Evolutionary conservation across 2,888 invertebrate genomes (phyloP).

Genomic region (Punctoribates punctum): DNA sequence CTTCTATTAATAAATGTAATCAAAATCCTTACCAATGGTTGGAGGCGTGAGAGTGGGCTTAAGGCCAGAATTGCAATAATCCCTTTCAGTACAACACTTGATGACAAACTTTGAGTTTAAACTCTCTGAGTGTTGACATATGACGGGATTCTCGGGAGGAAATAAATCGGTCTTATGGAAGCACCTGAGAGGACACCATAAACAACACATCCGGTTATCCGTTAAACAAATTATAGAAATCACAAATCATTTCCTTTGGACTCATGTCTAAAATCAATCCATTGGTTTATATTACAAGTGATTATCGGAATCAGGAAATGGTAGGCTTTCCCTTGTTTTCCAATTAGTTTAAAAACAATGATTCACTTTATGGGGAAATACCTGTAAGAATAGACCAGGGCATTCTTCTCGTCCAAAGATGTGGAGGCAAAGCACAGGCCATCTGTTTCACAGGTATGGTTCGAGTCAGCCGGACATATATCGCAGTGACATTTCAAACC

Average conservation of each 20-base stretch:
- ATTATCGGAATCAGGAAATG: too few species aligned
- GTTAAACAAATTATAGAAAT: too few species aligned
- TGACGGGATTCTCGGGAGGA: slow-evolving; percentile 62
- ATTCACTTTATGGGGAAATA: slow-evolving; percentile 57
- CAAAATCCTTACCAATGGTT: slow-evolving; percentile 45
- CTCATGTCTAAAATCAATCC: too few species aligned
- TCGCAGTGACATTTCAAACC: slow-evolving; percentile 81
- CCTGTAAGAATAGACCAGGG: slow-evolving; percentile 70
- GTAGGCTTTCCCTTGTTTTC: too few species aligned
- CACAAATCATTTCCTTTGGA: too few species aligned
- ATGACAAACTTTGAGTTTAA: slow-evolving; percentile 53
- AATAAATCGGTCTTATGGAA: slow-evolving; percentile 59
- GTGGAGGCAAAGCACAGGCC: slow-evolving; percentile 82
- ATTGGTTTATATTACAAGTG: too few species aligned
- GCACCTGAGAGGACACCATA: slow-evolving; percentile 58
- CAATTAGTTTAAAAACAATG: too few species aligned
- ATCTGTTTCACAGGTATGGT: slow-evolving; percentile 80
- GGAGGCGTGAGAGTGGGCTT: slow-evolving; percentile 53
- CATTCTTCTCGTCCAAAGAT: slow-evolving; percentile 61
- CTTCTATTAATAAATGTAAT: background rate
- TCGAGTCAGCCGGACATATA: slow-evolving; percentile 66
- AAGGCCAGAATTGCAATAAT: slow-evolving; percentile 62
- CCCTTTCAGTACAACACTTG: slow-evolving; percentile 60
- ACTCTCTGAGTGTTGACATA: slow-evolving; percentile 55
- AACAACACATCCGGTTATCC: too few species aligned